These are phyloP conservation scores for Nasonia giraulti DNA, from an alignment of 1,140 invertebrate genomes.

Conservation along the genomic window DNA sequence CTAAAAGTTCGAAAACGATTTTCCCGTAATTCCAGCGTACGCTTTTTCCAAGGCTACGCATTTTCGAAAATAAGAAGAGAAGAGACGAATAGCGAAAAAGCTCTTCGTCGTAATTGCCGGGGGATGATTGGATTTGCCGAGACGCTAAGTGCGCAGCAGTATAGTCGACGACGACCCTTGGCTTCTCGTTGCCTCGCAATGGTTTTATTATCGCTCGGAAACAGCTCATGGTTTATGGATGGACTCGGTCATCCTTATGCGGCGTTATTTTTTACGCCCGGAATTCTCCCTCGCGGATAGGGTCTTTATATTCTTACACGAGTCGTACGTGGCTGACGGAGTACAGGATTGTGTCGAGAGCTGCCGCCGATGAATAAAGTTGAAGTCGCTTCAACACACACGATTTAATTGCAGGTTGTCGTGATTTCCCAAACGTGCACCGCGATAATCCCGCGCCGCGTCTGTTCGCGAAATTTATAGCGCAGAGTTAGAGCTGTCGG, in stretches of 20 bases:
- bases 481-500: neutral
- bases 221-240: conserved; percentile 12
- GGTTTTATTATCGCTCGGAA: neutral
- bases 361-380: neutral
- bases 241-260: neutral
- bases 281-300: neutral
- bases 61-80: neutral
- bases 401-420: conserved; percentile 9
- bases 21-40: too few relatives aligned
- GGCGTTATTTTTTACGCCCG: neutral
- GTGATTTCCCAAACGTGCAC: conserved; percentile 6
- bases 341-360: neutral
- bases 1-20: too few relatives aligned
- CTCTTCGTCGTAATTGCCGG: neutral
- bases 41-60: neutral
- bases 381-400: too few relatives aligned
- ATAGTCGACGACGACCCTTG: neutral
- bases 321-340: neutral
- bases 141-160: neutral
- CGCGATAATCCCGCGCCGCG: neutral
- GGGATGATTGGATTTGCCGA: neutral
- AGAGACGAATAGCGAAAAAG: neutral
- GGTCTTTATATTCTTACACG: neutral
- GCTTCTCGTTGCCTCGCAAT: neutral
- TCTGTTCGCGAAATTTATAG: neutral